Base-by-base conservation (phyloP, 37 sponge, comb jelly and placozoan genomes). In the Spongilla lacustris region DNA sequence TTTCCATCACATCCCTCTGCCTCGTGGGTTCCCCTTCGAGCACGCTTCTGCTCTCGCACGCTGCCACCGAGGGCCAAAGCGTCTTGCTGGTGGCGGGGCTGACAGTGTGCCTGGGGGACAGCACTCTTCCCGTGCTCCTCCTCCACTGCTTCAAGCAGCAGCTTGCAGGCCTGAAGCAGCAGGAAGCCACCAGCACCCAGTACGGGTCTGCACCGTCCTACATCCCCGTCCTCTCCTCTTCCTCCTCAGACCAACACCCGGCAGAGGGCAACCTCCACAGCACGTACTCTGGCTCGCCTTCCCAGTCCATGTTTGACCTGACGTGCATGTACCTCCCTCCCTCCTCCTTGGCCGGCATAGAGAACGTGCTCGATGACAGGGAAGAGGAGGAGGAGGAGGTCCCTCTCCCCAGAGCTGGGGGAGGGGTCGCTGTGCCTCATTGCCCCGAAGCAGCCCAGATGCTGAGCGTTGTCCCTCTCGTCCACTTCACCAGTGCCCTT, bases 1-100 rank as follows among this genome's bases (percentile, higher is more conserved):
- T 88, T 50, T 33, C 41, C 24, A 36, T 88, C 82, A 81, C 88
- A 5, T 37, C 88, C 25, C 76, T 88, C 41, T 81, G 76, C 5
- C 31, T 88, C 26, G 9, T 81, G 36, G 26, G 35, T 23, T 35
- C 24, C 36, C 48, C 21, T 41, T 38, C 77, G n/a, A 26, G 37
- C 77, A 35, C 77, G 0, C 77, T 77, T 4, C 77, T 22, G 46
- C 48, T 46, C 36, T 46, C 21, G 24, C 77, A 13, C 19, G 46
- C 48, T 36, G 71, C 26, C 26, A 70, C 10, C 71, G 28, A 25
- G 71, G 28, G 26, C 10, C 71, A 70, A 9, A 70, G 28, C 10
- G 28, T 70, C 28, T 9, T 46, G 46, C 74, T 74, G 32, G 32
- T 74, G 2, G 33, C 74, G 4, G 74, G 34, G 23, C 6, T 74